Base-by-base conservation (phyloP, 2,888 invertebrate species). In the Zelleria hepariella region DNA sequence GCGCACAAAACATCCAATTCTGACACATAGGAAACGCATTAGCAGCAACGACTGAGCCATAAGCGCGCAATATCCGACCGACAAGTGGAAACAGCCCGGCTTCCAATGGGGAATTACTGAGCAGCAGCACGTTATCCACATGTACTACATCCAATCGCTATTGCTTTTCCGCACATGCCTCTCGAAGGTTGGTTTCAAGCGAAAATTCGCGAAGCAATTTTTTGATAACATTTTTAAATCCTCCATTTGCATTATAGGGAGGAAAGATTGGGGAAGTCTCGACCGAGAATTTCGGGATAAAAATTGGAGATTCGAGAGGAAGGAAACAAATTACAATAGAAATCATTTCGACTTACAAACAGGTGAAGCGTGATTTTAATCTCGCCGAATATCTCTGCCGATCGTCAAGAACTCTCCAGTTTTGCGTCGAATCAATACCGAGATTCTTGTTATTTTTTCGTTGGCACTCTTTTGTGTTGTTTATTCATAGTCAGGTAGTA, bases 1-100 rank as follows among this genome's bases (percentile, higher is more conserved):
- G 32, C 57, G 57, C 23, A 78, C 77, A 80, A 74, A 82, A 80
- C 81, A 78, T 71, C 76, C 80, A 83, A 83, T 85, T 83, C 77
- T 80, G 78, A 18, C 85, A 82, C 83, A 83, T 86, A 80, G 87
- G 87, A 86, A 86, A 85, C 80, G 73, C 80, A 85, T 85, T 83
- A 81, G 77, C 74, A 74, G 74, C 73, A 69, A 74, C 76, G 78
- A 77, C 78, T 76, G 77, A 72, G 78, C 73, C 73, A 70, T 75
- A 75, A 78, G 78, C 82, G 80, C 77, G 78, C 82, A 86, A 86
- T 86, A 85, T 87, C 86, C 86, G 84, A 80, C 75, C 75, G 73
- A 64, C 26, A 25, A n/a, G n/a, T 51, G 51, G 21, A 51, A 51
- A 51, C 23, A 42, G 32, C 32, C 32, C 15, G 32, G 15, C 32